Percentiles rank a stretch among this genome's conserved stretches.
Conservation (phyloP, 2,888 invertebrate species). For the Orchesella flavescens region DNA sequence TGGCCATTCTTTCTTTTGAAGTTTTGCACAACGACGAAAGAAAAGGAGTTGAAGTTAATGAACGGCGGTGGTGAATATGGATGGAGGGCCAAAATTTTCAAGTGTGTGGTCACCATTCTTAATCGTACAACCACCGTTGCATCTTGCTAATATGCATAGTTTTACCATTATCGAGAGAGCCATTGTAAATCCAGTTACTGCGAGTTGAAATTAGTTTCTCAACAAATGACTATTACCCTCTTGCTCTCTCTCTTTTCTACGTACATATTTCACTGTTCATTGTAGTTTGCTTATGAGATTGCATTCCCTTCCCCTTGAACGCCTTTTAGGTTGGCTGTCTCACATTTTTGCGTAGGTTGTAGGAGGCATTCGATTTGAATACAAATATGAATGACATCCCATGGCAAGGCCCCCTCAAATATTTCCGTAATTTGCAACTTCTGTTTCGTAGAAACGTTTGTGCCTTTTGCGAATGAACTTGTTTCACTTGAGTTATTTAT, state of each 20-base stretch:
- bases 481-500: too few relatives aligned
- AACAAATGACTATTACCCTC: not conserved
- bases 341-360: not conserved
- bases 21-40: not conserved
- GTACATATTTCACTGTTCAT: not conserved
- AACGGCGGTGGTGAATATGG: conserved; percentile 42
- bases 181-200: conserved; percentile 43
- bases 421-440: too few relatives aligned
- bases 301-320: too few relatives aligned
- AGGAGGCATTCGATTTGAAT: too few relatives aligned
- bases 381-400: too few relatives aligned
- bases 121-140: conserved; percentile 48
- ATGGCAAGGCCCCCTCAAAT: too few relatives aligned
- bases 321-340: not conserved
- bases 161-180: conserved; percentile 19
- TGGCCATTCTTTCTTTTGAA: too few relatives aligned
- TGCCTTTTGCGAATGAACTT: too few relatives aligned
- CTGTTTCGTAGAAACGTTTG: too few relatives aligned
- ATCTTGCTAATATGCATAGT: conserved; percentile 22
- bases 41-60: conserved; percentile 25
- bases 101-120: conserved; percentile 53
- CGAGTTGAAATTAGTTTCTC: conserved; percentile 40
- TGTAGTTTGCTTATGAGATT: too few relatives aligned
- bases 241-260: not conserved
- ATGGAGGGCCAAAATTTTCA: conserved; percentile 35